Percentiles rank a stretch among this genome's conserved stretches.
Conservation (phyloP, 1,140 invertebrate species). For the Ruditapes philippinarum region DNA sequence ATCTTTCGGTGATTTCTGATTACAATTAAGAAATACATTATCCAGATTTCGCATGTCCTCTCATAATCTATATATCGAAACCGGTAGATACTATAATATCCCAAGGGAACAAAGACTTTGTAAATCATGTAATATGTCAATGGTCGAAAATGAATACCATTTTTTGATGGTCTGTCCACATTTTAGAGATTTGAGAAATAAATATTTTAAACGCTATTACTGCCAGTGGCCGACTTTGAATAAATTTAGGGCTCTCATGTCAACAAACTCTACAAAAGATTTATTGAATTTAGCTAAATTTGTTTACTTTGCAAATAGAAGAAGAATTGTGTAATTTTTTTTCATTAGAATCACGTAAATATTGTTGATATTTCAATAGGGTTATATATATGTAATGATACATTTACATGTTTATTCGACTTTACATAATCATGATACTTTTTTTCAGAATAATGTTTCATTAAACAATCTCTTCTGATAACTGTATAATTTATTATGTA, state of each 20-base stretch:
- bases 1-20: neutral
- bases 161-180: neutral
- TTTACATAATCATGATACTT: too few species aligned
- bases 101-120: neutral
- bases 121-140: neutral
- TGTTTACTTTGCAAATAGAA: too few species aligned
- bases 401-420: too few species aligned
- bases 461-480: too few species aligned
- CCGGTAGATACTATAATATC: neutral
- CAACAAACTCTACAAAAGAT: neutral
- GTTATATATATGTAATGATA: too few species aligned
- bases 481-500: too few species aligned
- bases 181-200: neutral
- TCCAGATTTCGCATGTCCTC: neutral
- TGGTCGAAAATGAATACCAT: neutral
- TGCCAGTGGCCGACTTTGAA: neutral
- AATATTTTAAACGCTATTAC: neutral
- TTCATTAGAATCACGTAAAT: too few species aligned
- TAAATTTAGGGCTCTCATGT: neutral
- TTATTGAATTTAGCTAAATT: too few species aligned
- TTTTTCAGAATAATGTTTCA: too few species aligned
- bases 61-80: conserved; percentile 12
- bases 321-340: too few species aligned
- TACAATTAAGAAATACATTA: neutral
- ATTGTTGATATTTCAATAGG: too few species aligned